Evolutionary conservation across 2,797 vertebrate species (phyloP).

Genomic region (Epinephelus awoara): DNA sequence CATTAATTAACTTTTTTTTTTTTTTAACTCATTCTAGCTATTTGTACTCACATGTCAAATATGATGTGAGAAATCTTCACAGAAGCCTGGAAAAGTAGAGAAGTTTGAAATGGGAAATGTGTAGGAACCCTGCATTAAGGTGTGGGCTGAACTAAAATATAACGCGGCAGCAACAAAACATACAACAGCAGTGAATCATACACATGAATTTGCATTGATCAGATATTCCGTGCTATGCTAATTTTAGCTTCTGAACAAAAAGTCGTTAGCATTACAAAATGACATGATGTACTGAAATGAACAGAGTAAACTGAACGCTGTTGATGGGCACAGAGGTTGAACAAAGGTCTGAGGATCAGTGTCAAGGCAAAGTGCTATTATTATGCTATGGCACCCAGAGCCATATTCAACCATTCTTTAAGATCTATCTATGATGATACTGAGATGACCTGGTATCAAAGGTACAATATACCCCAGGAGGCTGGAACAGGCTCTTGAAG

Average conservation of each 20-base stretch:
- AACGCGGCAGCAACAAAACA: slow-evolving; percentile 16
- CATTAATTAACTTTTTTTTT: too few species aligned
- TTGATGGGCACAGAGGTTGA: slow-evolving; percentile 48
- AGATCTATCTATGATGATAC: slow-evolving; percentile 31
- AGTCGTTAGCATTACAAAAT: slow-evolving; percentile 19
- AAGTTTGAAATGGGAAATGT: too few species aligned
- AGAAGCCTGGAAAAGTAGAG: too few species aligned
- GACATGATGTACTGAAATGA: slow-evolving; percentile 2
- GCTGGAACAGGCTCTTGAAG: slow-evolving; percentile 63
- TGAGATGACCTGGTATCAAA: slow-evolving; percentile 47
- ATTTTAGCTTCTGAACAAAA: slow-evolving; percentile 26
- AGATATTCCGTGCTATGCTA: not conserved
- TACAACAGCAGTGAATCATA: slow-evolving; percentile 33
- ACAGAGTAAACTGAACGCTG: slow-evolving; percentile 6
- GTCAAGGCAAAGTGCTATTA: slow-evolving; percentile 19
- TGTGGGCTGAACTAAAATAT: slow-evolving; percentile 40
- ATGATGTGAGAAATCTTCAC: too few species aligned
- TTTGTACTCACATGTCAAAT: too few species aligned
- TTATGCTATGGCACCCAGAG: slow-evolving; percentile 41
- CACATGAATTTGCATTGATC: slow-evolving; percentile 28
- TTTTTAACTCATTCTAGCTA: too few species aligned
- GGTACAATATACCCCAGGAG: slow-evolving; percentile 32
- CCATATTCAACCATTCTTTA: slow-evolving; percentile 24
- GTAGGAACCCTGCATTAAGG: slow-evolving; percentile 1
- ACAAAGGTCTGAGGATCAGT: slow-evolving; percentile 43